Base-by-base conservation (phyloP, 1,140 invertebrate genomes). In the Fragariocoptes setiger region DNA sequence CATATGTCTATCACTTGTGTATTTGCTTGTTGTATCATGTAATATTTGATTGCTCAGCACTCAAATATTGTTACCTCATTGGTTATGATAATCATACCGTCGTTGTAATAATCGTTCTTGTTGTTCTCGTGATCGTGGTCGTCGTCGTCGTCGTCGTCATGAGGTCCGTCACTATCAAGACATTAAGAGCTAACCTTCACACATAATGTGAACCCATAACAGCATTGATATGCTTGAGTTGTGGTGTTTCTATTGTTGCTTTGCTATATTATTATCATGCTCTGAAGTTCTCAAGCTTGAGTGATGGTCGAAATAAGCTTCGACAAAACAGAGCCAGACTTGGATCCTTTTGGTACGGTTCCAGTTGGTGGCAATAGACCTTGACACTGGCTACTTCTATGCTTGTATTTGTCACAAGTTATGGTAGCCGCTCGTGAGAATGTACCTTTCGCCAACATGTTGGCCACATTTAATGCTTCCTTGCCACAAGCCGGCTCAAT, bases 401-500 rank as follows among this genome's bases (percentile, higher is more conserved):
- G 25, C 31, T 42, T 42, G 41, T 36, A 42, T 3, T 19, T 36
- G 25, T 37, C 18, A 17, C 41, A 42, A 14, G 37, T 37, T 8
- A 37, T 31, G 2, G 35, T 37, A 35, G 41, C 25, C n/a, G 37
- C 25, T 18, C 37, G 35, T n/a, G 41, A 42, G 4, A 37, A 25
- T 22, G 41, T 19, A 19, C 35, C 37, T 35, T 42, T 37, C 8
- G 37, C 14, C 5, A 42, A 17, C 36, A 42, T 25, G 12, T 42
- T 25, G 35, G 22, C 41, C 25, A 31, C 25, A 8, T 31, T n/a
- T 8, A 31, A 8, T 8, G 25, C 25, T n/a, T 31, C 25, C n/a
- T 37, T 25, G 37, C 41, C 41, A 37, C 41, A 42, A n/a, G 35
- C 37, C 21, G 35, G 35, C 41, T 31, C 41, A 3, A 42, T 37